Evolutionary conservation across 2,113 vertebrate species (phyloP).

Genomic region (Myiagra hebetior): DNA sequence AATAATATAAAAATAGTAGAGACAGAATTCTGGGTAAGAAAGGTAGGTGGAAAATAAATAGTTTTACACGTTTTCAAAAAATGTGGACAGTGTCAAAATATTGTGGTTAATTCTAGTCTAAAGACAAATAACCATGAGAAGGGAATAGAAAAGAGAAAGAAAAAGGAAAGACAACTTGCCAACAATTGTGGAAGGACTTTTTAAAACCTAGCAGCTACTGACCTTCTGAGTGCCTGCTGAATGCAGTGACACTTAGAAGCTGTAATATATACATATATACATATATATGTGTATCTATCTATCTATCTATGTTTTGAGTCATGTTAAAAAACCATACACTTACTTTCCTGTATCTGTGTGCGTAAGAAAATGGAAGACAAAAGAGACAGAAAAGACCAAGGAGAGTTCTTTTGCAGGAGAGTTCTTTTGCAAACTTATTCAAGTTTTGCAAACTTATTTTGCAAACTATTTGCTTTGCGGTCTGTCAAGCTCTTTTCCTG

Average conservation of each 20-base stretch:
- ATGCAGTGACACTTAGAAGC: too few species aligned
- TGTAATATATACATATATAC: too few species aligned
- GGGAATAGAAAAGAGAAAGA: background rate
- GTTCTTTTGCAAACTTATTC: background rate
- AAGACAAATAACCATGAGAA: background rate
- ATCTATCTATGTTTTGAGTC: background rate
- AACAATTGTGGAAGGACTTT: background rate
- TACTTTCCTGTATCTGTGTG: background rate
- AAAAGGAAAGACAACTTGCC: background rate
- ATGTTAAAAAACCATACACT: background rate
- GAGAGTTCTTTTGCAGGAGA: background rate
- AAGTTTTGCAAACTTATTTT: too few species aligned
- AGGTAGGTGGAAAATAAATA: background rate
- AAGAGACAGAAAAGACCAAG: background rate
- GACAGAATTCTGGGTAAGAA: background rate
- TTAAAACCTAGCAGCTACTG: background rate
- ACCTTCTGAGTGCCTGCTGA: background rate
- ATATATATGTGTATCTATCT: background rate
- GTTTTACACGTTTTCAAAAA: background rate
- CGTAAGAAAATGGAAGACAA: background rate
- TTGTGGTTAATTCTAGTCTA: background rate
- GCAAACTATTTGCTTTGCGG: background rate
- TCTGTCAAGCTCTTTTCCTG: background rate
- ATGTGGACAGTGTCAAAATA: background rate
- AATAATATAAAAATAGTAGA: background rate